phyloP scores from a whole-genome alignment of 2,113 vertebrate species.

The Carollia perspicillata region DNA sequence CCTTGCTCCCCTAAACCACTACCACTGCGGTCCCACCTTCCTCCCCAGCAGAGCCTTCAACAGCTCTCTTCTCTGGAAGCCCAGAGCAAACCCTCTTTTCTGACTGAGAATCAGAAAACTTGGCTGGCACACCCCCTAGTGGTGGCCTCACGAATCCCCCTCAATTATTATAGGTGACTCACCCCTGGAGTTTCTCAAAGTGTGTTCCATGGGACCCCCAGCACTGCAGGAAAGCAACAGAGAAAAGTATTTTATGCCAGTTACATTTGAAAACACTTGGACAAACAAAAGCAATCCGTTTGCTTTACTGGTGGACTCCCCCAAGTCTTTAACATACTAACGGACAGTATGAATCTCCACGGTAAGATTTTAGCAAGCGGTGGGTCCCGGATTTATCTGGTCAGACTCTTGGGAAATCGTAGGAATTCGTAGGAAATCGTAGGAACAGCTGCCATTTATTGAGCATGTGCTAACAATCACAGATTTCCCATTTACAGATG shows the following conservation, averaged over 20 bases:
- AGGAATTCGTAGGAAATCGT: background rate
- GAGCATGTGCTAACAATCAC: background rate
- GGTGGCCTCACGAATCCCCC: constrained; percentile 65
- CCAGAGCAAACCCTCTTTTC: background rate
- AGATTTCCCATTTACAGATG: background rate
- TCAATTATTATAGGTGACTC: background rate
- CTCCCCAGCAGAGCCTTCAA: background rate
- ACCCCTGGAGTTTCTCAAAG: background rate
- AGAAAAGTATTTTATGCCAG: background rate
- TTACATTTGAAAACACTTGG: background rate
- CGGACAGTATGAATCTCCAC: background rate
- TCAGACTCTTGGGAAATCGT: background rate
- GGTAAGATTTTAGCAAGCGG: background rate
- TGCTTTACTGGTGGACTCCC: background rate
- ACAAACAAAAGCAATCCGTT: background rate
- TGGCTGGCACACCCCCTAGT: constrained; percentile 72
- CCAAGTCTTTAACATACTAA: background rate
- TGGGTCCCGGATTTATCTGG: background rate
- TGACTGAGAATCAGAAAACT: constrained; percentile 39
- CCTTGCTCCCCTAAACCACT: background rate
- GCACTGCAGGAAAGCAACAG: background rate
- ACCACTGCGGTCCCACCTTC: background rate
- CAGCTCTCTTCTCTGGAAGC: background rate
- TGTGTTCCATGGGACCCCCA: background rate
- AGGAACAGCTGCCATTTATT: background rate